Base-by-base conservation (phyloP, 2,888 invertebrate species). In the Parelbella ahira region DNA sequence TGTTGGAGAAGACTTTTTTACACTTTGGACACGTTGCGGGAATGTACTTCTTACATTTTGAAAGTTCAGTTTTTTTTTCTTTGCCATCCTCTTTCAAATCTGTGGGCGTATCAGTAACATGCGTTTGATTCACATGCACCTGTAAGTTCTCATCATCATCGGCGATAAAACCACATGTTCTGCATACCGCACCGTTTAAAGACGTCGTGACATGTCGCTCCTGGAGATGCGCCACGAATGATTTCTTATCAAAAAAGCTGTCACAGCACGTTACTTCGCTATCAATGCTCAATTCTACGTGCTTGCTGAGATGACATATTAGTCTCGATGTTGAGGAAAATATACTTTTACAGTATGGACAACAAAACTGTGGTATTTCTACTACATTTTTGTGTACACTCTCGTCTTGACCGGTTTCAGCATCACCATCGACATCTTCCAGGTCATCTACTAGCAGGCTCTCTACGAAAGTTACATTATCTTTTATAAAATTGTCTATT, bases 11-110 rank as follows among this genome's bases (percentile, higher is more conserved):
- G 0, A 64, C 71, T 51, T 77, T 83, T 36, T 82, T 76, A 51
- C 90, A 90, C 6, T 82, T 75, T 0, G 77, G 70, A 41, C 90
- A 90, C 2, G 71, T 68, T 6, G 78, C 83, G 0, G 81, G 79
- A 7, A 77, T 72, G 38, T 67, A 66, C 44, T 76, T 78, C 47
- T 75, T 75, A 37, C 70, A 63, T 19, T 56, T 60, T 1, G 53
- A 38, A 19, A 1, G 13, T 10, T 19, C 3, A 2, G n/a, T 7
- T 34, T 29, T 10, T 56, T 18, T 51, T 50, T 4, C 11, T 25
- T 28, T 36, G 4, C 1, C 24, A 8, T 9, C 28, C 23, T 32
- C 30, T 27, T 28, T 25, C 20, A 3, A 25, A 28, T 19, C 54
- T 45, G 3, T 32, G 32, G 7, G 45, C 3, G 20, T 6, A 2